A percentile compares a stretch with the other conserved stretches of the same genome.
Evolutionary conservation across 2,113 vertebrate genomes (phyloP).

Genomic region (Dipodomys ordii): DNA sequence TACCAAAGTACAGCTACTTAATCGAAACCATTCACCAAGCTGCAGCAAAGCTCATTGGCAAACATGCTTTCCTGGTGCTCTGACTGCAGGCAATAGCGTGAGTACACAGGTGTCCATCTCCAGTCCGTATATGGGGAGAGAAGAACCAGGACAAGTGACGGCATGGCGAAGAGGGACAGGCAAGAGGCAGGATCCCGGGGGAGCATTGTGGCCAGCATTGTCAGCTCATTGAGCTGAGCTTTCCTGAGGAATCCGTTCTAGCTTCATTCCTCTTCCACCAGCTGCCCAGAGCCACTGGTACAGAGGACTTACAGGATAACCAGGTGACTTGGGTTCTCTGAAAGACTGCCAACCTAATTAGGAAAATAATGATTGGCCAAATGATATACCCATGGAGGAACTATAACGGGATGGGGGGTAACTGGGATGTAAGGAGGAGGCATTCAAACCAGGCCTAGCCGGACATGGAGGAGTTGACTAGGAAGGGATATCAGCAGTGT

Average conservation of each 20-base stretch:
- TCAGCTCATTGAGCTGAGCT: neutral
- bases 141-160: neutral
- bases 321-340: neutral
- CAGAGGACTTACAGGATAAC: no score
- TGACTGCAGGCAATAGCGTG: neutral
- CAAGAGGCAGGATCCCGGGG: neutral
- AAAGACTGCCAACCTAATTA: neutral
- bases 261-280: neutral
- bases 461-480: neutral
- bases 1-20: neutral
- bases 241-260: neutral
- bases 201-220: neutral
- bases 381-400: neutral
- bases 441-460: neutral
- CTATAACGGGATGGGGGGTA: fast-evolving
- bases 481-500: neutral
- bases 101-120: neutral
- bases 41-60: neutral
- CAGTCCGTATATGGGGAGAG: neutral
- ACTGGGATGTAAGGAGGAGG: neutral
- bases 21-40: neutral
- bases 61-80: neutral
- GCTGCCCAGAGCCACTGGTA: neutral
- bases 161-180: neutral
- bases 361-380: neutral